Evolutionary conservation across 2,113 vertebrate genomes (phyloP).

Genomic region (Carassius carassius): DNA sequence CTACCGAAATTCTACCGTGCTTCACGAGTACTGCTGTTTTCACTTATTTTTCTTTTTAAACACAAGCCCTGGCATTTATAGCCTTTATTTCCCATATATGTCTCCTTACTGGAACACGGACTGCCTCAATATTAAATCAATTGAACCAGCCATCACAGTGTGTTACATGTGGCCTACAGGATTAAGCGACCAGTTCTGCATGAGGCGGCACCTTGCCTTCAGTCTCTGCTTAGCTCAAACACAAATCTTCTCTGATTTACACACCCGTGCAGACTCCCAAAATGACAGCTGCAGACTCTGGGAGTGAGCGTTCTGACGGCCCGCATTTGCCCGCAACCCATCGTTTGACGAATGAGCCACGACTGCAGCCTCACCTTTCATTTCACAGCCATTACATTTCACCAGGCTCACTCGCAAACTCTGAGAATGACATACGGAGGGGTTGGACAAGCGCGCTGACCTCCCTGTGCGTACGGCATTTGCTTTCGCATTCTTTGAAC

Average conservation of each 20-base stretch:
- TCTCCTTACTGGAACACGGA: slow-evolving; percentile 38
- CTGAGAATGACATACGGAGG: slow-evolving; percentile 34
- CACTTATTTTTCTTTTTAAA: slow-evolving; percentile 11
- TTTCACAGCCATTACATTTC: slow-evolving; percentile 42
- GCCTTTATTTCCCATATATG: slow-evolving; percentile 18
- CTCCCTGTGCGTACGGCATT: background rate
- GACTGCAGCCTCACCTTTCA: slow-evolving; percentile 40
- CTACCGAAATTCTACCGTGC: background rate
- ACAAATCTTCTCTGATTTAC: slow-evolving; percentile 39
- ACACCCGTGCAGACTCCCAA: slow-evolving; percentile 5
- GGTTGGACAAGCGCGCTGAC: slow-evolving; percentile 18
- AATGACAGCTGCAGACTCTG: slow-evolving; percentile 31
- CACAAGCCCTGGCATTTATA: slow-evolving; percentile 22
- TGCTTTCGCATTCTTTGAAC: slow-evolving; percentile 17
- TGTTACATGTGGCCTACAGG: slow-evolving; percentile 32
- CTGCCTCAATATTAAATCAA: slow-evolving; percentile 39
- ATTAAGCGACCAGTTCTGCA: slow-evolving; percentile 17
- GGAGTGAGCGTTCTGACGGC: background rate
- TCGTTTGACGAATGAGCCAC: slow-evolving; percentile 35
- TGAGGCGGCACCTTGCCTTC: slow-evolving; percentile 12
- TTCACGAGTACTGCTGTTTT: background rate
- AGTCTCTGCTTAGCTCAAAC: slow-evolving; percentile 26
- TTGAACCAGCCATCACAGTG: slow-evolving; percentile 24
- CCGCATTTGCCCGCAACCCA: slow-evolving; percentile 19
- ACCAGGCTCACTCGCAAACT: background rate